Evolutionary conservation across 2,113 vertebrate species (phyloP), one percentile per base, ranked within the genome.

Genomic region (Pangasianodon gigas): DNA sequence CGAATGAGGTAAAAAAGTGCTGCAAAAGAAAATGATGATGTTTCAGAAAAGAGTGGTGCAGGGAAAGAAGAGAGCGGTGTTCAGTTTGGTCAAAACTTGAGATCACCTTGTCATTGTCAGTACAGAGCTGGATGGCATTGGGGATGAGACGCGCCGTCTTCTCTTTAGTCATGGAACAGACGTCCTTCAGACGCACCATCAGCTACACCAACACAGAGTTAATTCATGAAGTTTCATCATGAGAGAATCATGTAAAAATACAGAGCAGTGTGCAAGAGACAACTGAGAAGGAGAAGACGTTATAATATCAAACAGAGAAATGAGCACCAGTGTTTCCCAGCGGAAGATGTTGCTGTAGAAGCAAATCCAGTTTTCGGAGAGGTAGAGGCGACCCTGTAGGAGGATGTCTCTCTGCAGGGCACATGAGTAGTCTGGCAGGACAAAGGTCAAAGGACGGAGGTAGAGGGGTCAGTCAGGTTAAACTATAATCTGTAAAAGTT

Each of bases 331-430:
- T 0, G 98, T 99, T 97, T 99, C 98, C 98, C 98, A 99, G 92
- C 98, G 98, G 95, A 99, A 99, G 95, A 99, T 99, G 97, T 99
- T 99, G 96, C 98, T 99, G 94, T 99, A 99, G 96, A 99, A 99
- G 95, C 98, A 99, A 93, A 99, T 98, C 98, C 98, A 99, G 94
- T 99, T 99, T 95, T 99, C 98, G 0, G 98, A 99, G 97, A 99
- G 98, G 98, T 99, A 99, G 97, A 99, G 98, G 92, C 98, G 97
- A 93, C 98, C 98, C 96, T 99, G 98, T 91, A 99, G 97, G 87
- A 99, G 97, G 92, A 99, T 99, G 95, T 99, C 98, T 93, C 98
- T 96, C 92, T 99, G 98, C 88, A 99, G 97, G 88, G 98, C 98
- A 93, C 98, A 99, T 3, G 98, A 99, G 94, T 99, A 99, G 95